Conservation (phyloP, 2,888 invertebrate genomes). For the Caenorhabditis afra region DNA sequence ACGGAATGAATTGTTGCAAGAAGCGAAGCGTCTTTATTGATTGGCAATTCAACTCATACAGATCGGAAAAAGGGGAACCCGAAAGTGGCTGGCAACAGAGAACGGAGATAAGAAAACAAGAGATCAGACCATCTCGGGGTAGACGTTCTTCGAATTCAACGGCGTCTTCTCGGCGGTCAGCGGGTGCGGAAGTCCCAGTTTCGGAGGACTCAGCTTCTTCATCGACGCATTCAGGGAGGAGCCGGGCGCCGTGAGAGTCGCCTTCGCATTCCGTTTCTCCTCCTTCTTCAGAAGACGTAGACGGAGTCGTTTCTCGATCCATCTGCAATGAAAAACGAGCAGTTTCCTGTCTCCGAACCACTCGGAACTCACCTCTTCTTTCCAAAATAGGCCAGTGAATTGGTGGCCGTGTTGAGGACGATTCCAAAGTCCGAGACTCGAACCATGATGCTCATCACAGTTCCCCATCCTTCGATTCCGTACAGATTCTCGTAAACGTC, state of each 20-base stretch:
- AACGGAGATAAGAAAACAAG: slow-evolving; percentile 12
- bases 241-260: slow-evolving; percentile 32
- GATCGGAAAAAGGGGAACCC: slow-evolving; percentile 39
- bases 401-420: slow-evolving; percentile 79
- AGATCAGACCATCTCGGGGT: slow-evolving; percentile 55
- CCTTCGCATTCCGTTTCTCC: slow-evolving; percentile 64
- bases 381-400: slow-evolving; percentile 79
- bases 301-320: slow-evolving; percentile 68
- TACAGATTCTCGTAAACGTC: slow-evolving; percentile 78
- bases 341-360: not conserved
- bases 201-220: slow-evolving; percentile 28
- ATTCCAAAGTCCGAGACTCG: slow-evolving; percentile 78
- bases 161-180: slow-evolving; percentile 50
- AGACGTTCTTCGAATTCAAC: slow-evolving; percentile 38
- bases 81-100: slow-evolving; percentile 45
- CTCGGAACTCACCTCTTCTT: slow-evolving; percentile 59
- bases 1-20: slow-evolving; percentile 18
- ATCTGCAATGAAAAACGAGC: slow-evolving; percentile 42
- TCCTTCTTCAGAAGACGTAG: slow-evolving; percentile 71
- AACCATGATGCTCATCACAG: slow-evolving; percentile 74
- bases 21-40: slow-evolving; percentile 29
- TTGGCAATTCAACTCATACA: slow-evolving; percentile 52
- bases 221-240: slow-evolving; percentile 32
- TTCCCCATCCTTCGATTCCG: slow-evolving; percentile 78
- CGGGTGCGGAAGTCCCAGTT: slow-evolving; percentile 48